Evolutionary conservation across 2,797 vertebrate species (phyloP).

Genomic region (Graptemys geographica): DNA sequence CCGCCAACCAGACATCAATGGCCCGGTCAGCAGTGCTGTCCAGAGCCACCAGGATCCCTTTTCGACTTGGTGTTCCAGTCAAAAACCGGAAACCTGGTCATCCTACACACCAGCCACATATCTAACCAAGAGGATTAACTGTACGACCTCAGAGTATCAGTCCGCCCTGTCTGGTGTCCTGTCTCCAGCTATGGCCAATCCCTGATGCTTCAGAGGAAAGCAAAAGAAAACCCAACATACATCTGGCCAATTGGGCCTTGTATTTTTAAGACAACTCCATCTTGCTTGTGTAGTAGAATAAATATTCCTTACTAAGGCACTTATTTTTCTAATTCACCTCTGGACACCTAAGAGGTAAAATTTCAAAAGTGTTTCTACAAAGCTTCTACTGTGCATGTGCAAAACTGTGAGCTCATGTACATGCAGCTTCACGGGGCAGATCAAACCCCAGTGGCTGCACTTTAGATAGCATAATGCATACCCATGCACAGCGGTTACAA

Average conservation of each 20-base stretch:
- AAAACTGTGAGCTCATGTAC: fast-evolving
- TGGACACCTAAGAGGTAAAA: fast-evolving
- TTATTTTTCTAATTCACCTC: fast-evolving
- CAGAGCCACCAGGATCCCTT: too few relatives aligned
- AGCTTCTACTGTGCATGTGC: fast-evolving
- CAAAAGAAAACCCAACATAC: background rate
- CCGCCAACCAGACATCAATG: too few relatives aligned
- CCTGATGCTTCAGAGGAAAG: background rate
- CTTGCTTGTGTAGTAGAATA: background rate
- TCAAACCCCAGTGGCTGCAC: fast-evolving
- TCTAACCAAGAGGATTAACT: background rate
- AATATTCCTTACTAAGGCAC: background rate
- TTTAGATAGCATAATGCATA: fast-evolving
- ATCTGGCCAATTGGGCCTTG: background rate
- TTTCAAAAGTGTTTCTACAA: fast-evolving
- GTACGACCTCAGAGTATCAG: background rate
- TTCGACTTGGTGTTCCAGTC: too few relatives aligned
- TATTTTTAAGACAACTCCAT: background rate
- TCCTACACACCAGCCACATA: background rate
- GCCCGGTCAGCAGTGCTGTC: too few relatives aligned
- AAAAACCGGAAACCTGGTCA: too few relatives aligned
- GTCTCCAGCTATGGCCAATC: background rate
- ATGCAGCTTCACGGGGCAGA: background rate
- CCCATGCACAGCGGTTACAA: fast-evolving
- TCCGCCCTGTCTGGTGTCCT: background rate